These are phyloP conservation scores for Lycocerus yunnanus DNA, from an alignment of 2,888 invertebrate species.

Conservation along the genomic window DNA sequence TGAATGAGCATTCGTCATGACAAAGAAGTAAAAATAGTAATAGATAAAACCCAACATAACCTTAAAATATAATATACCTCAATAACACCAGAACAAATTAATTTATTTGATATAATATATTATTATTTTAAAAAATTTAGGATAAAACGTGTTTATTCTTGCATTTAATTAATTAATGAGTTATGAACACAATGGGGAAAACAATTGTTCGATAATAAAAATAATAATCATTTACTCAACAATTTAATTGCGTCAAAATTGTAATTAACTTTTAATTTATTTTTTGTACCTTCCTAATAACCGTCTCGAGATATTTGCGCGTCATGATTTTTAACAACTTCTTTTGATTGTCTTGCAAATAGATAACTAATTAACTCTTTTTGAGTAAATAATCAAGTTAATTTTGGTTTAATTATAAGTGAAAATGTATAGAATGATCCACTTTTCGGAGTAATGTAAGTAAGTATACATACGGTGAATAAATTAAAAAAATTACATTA, in stretches of 20 bases:
- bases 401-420: conserved; percentile 6
- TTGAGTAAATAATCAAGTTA: conserved; percentile 9
- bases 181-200: background rate
- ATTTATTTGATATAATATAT: too few relatives aligned
- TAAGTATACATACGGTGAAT: background rate
- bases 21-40: too few relatives aligned
- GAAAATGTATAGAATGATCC: background rate
- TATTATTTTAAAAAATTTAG: too few relatives aligned
- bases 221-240: background rate
- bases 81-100: too few relatives aligned
- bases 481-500: background rate
- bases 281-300: conserved; percentile 5
- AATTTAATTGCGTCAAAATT: conserved; percentile 1
- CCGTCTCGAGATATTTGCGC: conserved; percentile 9
- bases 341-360: conserved; percentile 16
- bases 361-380: conserved; percentile 14
- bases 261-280: conserved; percentile 5
- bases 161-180: background rate
- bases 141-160: background rate
- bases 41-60: too few relatives aligned
- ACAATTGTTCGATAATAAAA: background rate
- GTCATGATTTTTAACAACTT: conserved; percentile 17
- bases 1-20: too few relatives aligned
- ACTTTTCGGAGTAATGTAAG: background rate
- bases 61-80: too few relatives aligned